phyloP scores from a whole-genome alignment of 2,888 invertebrate species.

The Theretra japonica region DNA sequence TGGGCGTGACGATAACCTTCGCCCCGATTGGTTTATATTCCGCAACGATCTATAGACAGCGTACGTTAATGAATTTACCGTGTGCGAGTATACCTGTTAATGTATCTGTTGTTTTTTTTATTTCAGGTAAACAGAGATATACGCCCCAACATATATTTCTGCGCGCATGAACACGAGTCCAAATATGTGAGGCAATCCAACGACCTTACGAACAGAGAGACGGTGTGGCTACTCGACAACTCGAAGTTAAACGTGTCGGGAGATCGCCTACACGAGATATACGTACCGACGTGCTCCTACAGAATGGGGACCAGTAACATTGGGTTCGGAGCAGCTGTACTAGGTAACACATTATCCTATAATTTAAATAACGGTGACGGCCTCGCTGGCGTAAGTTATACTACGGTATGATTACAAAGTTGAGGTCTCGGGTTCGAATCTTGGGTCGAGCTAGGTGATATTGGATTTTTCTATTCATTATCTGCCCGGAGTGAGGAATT shows the following conservation, averaged over 20 bases:
- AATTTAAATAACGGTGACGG: too few relatives aligned
- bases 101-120: neutral
- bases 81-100: too few relatives aligned
- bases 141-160: conserved; percentile 75
- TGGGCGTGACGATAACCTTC: too few relatives aligned
- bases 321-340: conserved; percentile 93
- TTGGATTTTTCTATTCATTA: too few relatives aligned
- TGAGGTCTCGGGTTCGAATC: too few relatives aligned
- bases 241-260: conserved; percentile 54
- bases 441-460: too few relatives aligned
- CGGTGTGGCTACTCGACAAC: conserved; percentile 49
- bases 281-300: conserved; percentile 97
- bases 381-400: too few relatives aligned
- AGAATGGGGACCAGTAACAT: conserved; percentile 96
- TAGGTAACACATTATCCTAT: conserved; percentile 83
- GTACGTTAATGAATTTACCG: too few relatives aligned
- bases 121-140: conserved; percentile 87
- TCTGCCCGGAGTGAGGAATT: too few relatives aligned
- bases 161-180: conserved; percentile 89
- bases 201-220: conserved; percentile 50
- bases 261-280: conserved; percentile 88
- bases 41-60: too few relatives aligned
- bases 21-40: too few relatives aligned
- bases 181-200: conserved; percentile 80
- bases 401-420: too few relatives aligned